Evolutionary conservation across 2,113 vertebrate genomes (phyloP).

Genomic region (Corythornis madagascariensis): DNA sequence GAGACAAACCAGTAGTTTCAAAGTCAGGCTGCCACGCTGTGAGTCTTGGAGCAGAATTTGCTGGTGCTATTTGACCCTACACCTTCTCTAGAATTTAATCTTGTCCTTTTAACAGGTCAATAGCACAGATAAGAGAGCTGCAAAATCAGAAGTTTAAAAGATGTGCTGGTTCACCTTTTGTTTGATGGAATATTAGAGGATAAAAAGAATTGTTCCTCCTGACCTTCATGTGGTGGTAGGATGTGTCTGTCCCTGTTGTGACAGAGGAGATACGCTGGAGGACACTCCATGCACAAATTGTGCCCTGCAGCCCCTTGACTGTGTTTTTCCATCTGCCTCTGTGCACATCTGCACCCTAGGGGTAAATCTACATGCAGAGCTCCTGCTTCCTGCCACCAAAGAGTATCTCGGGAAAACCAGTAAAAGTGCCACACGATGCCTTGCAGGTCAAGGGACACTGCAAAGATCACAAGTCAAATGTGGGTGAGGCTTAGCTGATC

Average conservation of each 20-base stretch:
- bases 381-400: too few relatives aligned
- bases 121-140: neutral
- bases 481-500: neutral
- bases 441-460: neutral
- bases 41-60: neutral
- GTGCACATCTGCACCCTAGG: too few relatives aligned
- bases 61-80: accelerated
- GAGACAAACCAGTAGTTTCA: neutral
- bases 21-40: neutral
- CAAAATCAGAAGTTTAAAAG: neutral
- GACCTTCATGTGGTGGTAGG: too few relatives aligned
- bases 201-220: too few relatives aligned
- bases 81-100: conserved; percentile 23
- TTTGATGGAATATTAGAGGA: too few relatives aligned
- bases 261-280: too few relatives aligned
- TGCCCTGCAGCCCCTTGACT: too few relatives aligned
- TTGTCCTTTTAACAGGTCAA: neutral
- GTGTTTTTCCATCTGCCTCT: too few relatives aligned
- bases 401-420: neutral
- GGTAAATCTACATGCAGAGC: too few relatives aligned
- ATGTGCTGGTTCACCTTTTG: too few relatives aligned
- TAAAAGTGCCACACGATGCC: neutral
- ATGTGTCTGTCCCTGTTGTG: too few relatives aligned
- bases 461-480: neutral
- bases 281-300: too few relatives aligned